Conservation (phyloP, 2,113 vertebrate genomes). For the Tetraodon nigroviridis region DNA sequence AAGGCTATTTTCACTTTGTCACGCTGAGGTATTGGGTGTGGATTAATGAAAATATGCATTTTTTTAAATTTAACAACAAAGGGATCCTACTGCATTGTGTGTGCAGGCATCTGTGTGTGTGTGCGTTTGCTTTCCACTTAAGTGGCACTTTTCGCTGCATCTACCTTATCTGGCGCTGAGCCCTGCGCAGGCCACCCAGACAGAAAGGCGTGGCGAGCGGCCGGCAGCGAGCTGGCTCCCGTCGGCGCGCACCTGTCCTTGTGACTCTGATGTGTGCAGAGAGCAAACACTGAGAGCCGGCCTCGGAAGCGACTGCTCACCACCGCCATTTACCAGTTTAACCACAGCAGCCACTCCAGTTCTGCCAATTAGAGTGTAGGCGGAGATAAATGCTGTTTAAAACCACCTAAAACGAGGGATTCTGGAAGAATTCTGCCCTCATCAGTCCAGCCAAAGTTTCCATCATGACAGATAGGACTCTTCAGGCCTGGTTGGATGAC, state of each 20-base stretch:
- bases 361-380: not conserved
- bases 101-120: not conserved
- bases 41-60: not conserved
- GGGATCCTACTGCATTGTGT: too few relatives aligned
- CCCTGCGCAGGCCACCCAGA: constrained; percentile 51
- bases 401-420: not conserved
- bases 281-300: constrained; percentile 30
- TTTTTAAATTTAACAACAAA: too few relatives aligned
- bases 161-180: constrained; percentile 20
- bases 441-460: not conserved
- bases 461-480: not conserved
- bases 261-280: constrained; percentile 46
- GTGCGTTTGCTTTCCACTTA: constrained; percentile 32
- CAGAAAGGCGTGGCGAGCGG: constrained; percentile 44
- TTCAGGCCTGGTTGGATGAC: too few relatives aligned
- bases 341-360: constrained; percentile 1
- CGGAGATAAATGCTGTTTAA: not conserved
- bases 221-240: constrained; percentile 36
- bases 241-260: constrained; percentile 47
- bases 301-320: not conserved
- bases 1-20: too few relatives aligned
- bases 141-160: constrained; percentile 26
- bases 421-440: not conserved
- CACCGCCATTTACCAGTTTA: not conserved
- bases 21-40: too few relatives aligned